Percentiles rank a stretch among this genome's conserved stretches.
Conservation (phyloP, 2,797 vertebrate species). For the Ctenosaura bakeri region DNA sequence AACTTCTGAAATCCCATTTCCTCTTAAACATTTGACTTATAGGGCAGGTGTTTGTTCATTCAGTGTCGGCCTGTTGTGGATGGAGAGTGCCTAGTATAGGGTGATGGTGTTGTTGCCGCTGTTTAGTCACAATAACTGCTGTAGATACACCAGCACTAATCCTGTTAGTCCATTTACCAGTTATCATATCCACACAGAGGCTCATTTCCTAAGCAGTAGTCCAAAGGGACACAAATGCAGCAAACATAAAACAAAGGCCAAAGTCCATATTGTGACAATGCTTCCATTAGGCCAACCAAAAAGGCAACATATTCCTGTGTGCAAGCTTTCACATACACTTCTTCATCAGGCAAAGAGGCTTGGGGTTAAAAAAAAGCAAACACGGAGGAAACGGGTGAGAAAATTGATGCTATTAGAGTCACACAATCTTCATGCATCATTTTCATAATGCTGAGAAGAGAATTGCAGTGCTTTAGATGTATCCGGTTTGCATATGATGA, state of each 20-base stretch:
- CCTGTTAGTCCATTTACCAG: background rate
- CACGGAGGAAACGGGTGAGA: too few species aligned
- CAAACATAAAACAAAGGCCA: too few species aligned
- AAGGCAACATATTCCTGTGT: too few species aligned
- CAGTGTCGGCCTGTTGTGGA: background rate
- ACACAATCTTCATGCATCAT: background rate
- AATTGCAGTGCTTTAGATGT: slow-evolving; percentile 21
- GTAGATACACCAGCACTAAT: background rate
- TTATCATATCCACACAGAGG: background rate
- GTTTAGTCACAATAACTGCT: background rate
- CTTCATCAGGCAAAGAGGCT: too few species aligned
- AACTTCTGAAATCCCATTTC: background rate
- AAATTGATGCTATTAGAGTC: too few species aligned
- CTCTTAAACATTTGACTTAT: background rate
- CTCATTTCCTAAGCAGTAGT: too few species aligned
- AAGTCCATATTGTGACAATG: too few species aligned
- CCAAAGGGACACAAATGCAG: too few species aligned
- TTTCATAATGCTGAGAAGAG: slow-evolving; percentile 23
- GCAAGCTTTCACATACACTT: too few species aligned
- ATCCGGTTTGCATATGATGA: slow-evolving; percentile 15
- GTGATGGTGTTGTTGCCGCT: background rate
- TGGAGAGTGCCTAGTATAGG: too few species aligned
- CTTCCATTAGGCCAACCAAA: too few species aligned
- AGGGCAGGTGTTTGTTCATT: background rate
- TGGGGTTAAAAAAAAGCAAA: too few species aligned